Conservation (phyloP, 2,797 vertebrate species). For the Chelmon rostratus region DNA sequence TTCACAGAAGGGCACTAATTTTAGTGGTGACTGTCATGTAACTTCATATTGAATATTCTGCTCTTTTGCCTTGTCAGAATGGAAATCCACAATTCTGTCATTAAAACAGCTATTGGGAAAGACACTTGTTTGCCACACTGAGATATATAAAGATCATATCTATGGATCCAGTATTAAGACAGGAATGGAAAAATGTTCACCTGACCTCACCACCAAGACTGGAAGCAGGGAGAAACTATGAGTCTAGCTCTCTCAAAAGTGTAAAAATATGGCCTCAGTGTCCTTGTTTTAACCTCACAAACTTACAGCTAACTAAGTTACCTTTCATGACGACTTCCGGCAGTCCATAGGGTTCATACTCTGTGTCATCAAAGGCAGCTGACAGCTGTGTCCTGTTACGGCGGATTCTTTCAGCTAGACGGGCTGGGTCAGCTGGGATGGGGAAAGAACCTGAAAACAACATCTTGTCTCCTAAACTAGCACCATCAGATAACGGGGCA, state of each 20-base stretch:
- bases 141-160: background rate
- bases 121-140: background rate
- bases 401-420: constrained; percentile 83
- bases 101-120: background rate
- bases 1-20: background rate
- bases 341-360: constrained; percentile 89
- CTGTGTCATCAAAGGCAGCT: constrained; percentile 87
- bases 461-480: constrained; percentile 38
- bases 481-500: background rate
- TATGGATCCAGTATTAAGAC: background rate
- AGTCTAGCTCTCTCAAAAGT: background rate
- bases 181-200: background rate
- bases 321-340: constrained; percentile 91
- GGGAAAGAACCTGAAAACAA: constrained; percentile 82
- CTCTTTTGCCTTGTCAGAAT: background rate
- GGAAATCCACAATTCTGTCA: background rate
- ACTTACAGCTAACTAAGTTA: constrained; percentile 35
- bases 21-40: background rate
- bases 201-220: background rate
- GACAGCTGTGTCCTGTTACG: constrained; percentile 85
- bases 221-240: background rate
- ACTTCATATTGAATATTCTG: background rate
- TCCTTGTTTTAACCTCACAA: background rate
- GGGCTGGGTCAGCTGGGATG: constrained; percentile 83
- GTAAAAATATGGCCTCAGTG: background rate